Conservation (phyloP, 2,113 vertebrate species). For the Meriones unguiculatus region DNA sequence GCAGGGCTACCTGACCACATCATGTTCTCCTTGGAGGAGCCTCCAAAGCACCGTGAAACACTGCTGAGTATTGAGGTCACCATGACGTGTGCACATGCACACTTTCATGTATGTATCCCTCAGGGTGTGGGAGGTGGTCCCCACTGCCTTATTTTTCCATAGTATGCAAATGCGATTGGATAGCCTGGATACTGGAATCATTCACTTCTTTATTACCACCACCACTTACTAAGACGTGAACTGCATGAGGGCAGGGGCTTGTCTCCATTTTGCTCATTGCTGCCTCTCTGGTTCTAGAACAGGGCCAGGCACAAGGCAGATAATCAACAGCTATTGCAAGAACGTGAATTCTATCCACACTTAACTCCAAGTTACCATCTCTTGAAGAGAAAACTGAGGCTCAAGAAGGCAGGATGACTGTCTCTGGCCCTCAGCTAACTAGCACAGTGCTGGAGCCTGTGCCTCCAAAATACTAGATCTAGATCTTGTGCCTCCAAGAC, state of each 20-base stretch:
- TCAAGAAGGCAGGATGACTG: not conserved
- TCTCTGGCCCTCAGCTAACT: not conserved
- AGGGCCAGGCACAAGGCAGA: not conserved
- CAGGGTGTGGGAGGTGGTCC: not conserved
- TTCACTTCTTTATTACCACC: not conserved
- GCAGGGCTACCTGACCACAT: not conserved
- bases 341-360: not conserved
- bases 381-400: not conserved
- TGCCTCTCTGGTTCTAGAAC: not conserved
- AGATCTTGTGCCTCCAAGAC: not conserved
- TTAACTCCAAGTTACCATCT: not conserved
- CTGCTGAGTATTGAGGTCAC: not conserved
- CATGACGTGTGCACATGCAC: accelerated
- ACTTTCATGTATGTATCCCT: accelerated
- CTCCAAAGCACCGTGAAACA: not conserved
- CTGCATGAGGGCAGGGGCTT: not conserved
- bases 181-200: accelerated
- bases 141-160: not conserved
- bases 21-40: not conserved
- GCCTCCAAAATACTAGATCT: too few species aligned
- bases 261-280: not conserved
- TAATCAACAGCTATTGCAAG: not conserved
- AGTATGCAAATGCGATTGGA: not conserved
- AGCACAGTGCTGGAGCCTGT: not conserved
- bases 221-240: not conserved